A percentile compares a stretch with the other conserved stretches of the same genome.
These are phyloP conservation scores for Selenia dentaria DNA, from an alignment of 2,888 invertebrate genomes.

Conservation along the genomic window DNA sequence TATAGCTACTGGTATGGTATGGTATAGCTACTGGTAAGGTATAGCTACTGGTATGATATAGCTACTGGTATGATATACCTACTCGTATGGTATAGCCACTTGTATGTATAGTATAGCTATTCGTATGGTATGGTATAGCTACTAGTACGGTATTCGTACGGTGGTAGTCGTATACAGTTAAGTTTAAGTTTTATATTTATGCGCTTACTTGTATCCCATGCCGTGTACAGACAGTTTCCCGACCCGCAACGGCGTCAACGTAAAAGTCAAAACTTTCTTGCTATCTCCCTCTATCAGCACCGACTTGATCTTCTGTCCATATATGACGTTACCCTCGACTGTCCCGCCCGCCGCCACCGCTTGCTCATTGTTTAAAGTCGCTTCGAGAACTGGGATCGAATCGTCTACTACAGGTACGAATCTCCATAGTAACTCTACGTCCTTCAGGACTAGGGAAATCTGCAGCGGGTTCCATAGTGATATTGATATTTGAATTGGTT, in stretches of 20 bases:
- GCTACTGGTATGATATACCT: too few relatives aligned
- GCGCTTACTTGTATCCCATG: conserved; percentile 86
- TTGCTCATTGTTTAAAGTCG: conserved; percentile 60
- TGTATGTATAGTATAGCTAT: too few relatives aligned
- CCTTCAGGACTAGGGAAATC: conserved; percentile 87
- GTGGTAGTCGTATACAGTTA: too few relatives aligned
- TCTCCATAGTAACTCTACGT: conserved; percentile 90
- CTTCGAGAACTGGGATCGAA: conserved; percentile 35
- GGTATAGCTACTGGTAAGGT: too few relatives aligned
- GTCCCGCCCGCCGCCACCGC: conserved; percentile 54
- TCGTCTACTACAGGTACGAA: conserved; percentile 71
- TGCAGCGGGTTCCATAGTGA: conserved; percentile 91
- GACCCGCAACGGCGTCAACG: conserved; percentile 89
- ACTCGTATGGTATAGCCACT: too few relatives aligned
- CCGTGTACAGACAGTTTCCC: conserved; percentile 91
- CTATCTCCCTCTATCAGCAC: conserved; percentile 84
- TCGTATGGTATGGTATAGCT: too few relatives aligned
- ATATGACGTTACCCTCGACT: conserved; percentile 72
- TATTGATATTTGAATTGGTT: conserved; percentile 92
- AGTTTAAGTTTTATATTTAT: too few relatives aligned
- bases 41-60: too few relatives aligned
- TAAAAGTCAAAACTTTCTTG: conserved; percentile 87
- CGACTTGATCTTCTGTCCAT: conserved; percentile 83
- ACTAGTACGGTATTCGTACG: too few relatives aligned
- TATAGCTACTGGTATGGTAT: too few relatives aligned